Evolutionary conservation across 2,888 invertebrate genomes (phyloP), one percentile per base, ranked within the genome.

Genomic region (Leptinotarsa tumamoca): DNA sequence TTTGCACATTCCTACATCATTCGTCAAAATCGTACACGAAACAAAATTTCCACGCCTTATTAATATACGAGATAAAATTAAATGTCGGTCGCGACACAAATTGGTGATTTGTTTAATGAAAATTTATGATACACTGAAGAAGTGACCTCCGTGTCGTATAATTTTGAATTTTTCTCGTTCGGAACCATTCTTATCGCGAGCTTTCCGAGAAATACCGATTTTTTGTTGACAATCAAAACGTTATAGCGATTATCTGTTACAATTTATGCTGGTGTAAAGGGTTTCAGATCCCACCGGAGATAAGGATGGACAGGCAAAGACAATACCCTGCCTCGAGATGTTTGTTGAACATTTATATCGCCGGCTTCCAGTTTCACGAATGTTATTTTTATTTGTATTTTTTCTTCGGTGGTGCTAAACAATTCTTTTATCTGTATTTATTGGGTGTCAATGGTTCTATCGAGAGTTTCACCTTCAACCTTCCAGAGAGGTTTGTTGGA

Each of bases 381-480:
- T 78, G 73, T 79, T 76, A 76, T 78, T 74, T 72, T 76, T 74
- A 72, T 68, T 73, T 52, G 51, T 67, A 67, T 72, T 52, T 63
- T 71, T 75, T 74, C 74, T 73, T 70, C 74, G 72, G 72, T 61
- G 77, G 76, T 77, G 77, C 75, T 80, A 80, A 82, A 78, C 80
- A 78, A 78, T 79, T 82, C 81, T 79, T 80, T 79, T 74, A 80
- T 66, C 80, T 79, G 79, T 72, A 81, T 81, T 82, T 82, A 82
- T 81, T 81, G 71, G 71, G 67, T 67, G 70, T 74, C 54, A 69
- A 72, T 74, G 70, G 70, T 74, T 67, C 67, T 67, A 68, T 68
- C 49, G 61, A 23, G 33, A n/a, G 18, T 27, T 21, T 51, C 67
- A 51, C 58, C 50, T 68, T 58, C 56, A 73, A 70, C 43, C 54